Evolutionary conservation across 2,888 invertebrate genomes (phyloP), one percentile per base, ranked within the genome.

Genomic region (Ectropis crepuscularia): DNA sequence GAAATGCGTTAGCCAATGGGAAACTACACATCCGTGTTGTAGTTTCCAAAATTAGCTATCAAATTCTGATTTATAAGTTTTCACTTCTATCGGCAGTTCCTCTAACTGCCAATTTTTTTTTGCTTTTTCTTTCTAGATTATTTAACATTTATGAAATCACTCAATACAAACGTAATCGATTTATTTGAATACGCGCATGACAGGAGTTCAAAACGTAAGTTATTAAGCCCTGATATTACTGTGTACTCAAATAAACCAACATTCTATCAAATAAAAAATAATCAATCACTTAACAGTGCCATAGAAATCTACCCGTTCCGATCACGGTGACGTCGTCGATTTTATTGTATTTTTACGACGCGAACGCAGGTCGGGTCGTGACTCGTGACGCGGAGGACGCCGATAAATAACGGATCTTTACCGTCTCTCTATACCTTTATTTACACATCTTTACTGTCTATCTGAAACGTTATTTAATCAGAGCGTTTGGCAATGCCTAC

Each of bases 311-410:
- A 62, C 58, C 58, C 49, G 28, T 37, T 41, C 57, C 57, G 65
- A 49, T 53, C 9, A 12, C 28, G 37, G 37, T 58, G 63, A 62
- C 61, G 57, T 57, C 47, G 67, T 41, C 57, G 57, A 36, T 68
- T 71, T 71, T 69, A 71, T 67, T 63, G 61, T 42, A 50, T 57
- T 69, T 71, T 71, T 71, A 71, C 69, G 71, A 68, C 12, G 48
- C 53, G 61, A 61, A 53, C 62, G 38, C 62, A 66, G 69, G 71
- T 69, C 67, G 65, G 60, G 61, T 45, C 51, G 38, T 57, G 63
- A 46, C 51, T 45, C 38, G 53, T 60, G 63, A 48, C 61, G 51
- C 57, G 49, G 50, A 53, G 58, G 45, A 42, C 50, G 48, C 42
- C 39, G 53, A 65, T 62, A 69, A 71, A 67, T 50, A 55, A 50